Percentiles rank a stretch among this genome's conserved stretches.
Evolutionary conservation across 2,797 vertebrate species (phyloP).

Genomic region (Cossypha polioptera): DNA sequence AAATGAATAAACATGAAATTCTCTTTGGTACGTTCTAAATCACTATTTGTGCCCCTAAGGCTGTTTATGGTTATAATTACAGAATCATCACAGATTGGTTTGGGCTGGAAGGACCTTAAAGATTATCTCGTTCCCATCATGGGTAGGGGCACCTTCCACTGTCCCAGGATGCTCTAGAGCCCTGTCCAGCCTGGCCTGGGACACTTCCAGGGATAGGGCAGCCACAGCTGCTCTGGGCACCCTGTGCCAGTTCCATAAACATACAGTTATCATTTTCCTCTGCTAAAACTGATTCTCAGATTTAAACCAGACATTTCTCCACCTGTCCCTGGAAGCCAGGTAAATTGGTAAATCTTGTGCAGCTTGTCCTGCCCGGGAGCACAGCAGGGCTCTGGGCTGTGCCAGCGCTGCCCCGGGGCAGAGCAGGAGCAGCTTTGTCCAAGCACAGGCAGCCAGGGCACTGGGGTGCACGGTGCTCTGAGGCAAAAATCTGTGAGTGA

Average conservation of each 20-base stretch:
- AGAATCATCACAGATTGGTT: background rate
- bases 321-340: background rate
- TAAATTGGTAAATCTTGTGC: background rate
- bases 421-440: too few relatives aligned
- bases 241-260: background rate
- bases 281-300: background rate
- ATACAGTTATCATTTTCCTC: background rate
- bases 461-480: too few relatives aligned
- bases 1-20: background rate
- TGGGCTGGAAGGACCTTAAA: background rate
- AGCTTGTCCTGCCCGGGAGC: accelerated
- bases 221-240: background rate
- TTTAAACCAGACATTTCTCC: background rate
- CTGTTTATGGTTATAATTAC: background rate
- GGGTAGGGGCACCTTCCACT: background rate
- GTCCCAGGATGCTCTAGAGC: background rate
- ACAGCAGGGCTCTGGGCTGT: background rate
- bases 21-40: background rate
- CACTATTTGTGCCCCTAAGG: background rate
- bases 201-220: background rate
- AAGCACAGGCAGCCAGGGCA: too few relatives aligned
- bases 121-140: background rate
- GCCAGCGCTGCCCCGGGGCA: accelerated
- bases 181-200: background rate
- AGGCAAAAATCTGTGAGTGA: too few relatives aligned